phyloP scores from a whole-genome alignment of 2,888 invertebrate species.

The Melinopterus prodromus region DNA sequence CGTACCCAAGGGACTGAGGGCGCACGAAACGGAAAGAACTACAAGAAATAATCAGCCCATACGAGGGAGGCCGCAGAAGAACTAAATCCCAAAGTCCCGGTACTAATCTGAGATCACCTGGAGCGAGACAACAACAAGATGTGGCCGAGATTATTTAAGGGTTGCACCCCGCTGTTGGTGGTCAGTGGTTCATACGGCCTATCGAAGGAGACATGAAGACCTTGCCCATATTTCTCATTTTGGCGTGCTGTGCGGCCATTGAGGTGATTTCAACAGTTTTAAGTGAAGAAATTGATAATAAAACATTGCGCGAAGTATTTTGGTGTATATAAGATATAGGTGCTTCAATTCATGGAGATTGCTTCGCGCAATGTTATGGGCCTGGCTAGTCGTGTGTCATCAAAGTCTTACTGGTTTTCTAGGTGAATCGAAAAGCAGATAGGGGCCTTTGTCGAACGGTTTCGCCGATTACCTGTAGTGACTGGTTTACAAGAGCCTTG shows the following conservation, averaged over 20 bases:
- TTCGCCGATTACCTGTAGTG: background rate
- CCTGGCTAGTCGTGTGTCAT: too few relatives aligned
- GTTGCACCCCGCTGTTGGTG: background rate
- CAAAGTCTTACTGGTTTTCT: background rate
- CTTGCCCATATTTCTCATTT: slow-evolving; percentile 27
- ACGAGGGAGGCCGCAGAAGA: slow-evolving; percentile 47
- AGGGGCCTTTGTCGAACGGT: background rate
- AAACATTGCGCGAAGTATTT: background rate
- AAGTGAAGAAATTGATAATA: background rate
- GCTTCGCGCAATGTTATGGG: background rate
- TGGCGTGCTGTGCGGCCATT: slow-evolving; percentile 21
- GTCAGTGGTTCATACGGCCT: slow-evolving; percentile 6
- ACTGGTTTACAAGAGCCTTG: slow-evolving; percentile 47
- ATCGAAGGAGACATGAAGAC: slow-evolving; percentile 29
- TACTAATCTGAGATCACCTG: slow-evolving; percentile 54
- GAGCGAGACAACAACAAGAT: slow-evolving; percentile 31
- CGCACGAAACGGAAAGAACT: background rate
- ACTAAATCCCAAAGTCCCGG: slow-evolving; percentile 56
- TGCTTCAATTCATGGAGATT: background rate
- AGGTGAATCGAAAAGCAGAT: background rate
- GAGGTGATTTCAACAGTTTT: slow-evolving; percentile 25
- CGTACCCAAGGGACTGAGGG: slow-evolving; percentile 25
- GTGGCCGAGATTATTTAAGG: slow-evolving; percentile 34
- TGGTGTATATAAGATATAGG: background rate
- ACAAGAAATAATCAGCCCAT: slow-evolving; percentile 42